phyloP scores from a whole-genome alignment of 2,888 invertebrate genomes.

The Ernsta delagoae region DNA sequence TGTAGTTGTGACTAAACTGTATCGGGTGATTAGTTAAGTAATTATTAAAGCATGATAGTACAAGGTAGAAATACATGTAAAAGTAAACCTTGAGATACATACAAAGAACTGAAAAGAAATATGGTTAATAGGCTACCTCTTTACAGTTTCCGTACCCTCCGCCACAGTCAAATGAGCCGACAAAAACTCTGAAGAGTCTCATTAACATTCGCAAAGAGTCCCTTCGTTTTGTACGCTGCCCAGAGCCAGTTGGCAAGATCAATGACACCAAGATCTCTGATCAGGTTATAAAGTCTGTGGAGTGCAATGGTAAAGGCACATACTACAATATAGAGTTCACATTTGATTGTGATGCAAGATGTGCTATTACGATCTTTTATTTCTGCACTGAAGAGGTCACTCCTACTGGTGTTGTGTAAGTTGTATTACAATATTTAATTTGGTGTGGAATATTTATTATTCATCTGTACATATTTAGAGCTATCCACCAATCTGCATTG shows the following conservation, averaged over 20 bases:
- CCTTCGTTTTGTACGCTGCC: slow-evolving; percentile 92
- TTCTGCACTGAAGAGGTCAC: slow-evolving; percentile 97
- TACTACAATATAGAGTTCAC: slow-evolving; percentile 98
- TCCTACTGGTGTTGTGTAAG: slow-evolving; percentile 93
- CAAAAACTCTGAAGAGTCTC: slow-evolving; percentile 97
- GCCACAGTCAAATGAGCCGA: slow-evolving; percentile 98
- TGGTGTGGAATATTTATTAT: too few species aligned
- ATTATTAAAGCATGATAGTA: neutral
- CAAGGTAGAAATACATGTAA: neutral
- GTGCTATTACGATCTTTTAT: slow-evolving; percentile 97
- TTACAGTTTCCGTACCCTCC: slow-evolving; percentile 98
- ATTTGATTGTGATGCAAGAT: slow-evolving; percentile 97
- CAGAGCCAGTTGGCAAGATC: slow-evolving; percentile 86
- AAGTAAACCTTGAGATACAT: slow-evolving; percentile 13
- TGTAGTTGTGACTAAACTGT: too few species aligned
- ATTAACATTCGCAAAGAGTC: slow-evolving; percentile 99
- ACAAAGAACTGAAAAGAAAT: slow-evolving; percentile 34
- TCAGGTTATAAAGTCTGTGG: slow-evolving; percentile 82
- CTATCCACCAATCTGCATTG: too few species aligned
- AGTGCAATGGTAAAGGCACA: slow-evolving; percentile 86
- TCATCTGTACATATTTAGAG: too few species aligned
- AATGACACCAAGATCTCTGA: slow-evolving; percentile 81
- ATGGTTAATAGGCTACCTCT: slow-evolving; percentile 37
- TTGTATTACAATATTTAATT: too few species aligned
- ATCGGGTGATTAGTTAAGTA: neutral